Percentiles rank a stretch among this genome's conserved stretches.
Conservation (phyloP, 1,140 invertebrate genomes). For the Argopecten irradians region DNA sequence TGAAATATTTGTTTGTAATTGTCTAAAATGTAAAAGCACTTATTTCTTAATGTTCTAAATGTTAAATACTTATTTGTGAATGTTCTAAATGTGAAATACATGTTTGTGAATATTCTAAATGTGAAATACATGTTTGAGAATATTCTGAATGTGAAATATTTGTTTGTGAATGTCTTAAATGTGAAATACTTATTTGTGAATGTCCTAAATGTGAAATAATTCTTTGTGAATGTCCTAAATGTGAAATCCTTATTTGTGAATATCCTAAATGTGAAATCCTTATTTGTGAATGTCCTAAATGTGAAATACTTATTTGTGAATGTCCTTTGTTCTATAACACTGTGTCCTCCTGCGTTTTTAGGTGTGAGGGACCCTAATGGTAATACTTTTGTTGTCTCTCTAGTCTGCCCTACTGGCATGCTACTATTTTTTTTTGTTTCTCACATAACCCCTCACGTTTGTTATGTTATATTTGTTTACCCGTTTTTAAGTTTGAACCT, state of each 20-base stretch:
- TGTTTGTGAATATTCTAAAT: too few species aligned
- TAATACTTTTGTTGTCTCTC: not conserved
- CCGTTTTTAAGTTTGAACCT: too few species aligned
- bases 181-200: not conserved
- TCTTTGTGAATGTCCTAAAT: not conserved
- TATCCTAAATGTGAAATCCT: not conserved
- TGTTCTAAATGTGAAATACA: too few species aligned
- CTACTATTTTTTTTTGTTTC: not conserved
- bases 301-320: not conserved
- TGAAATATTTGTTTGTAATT: too few species aligned
- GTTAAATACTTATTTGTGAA: too few species aligned
- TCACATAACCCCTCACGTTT: not conserved
- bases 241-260: not conserved
- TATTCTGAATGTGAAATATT: too few species aligned
- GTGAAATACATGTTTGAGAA: too few species aligned
- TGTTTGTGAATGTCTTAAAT: too few species aligned
- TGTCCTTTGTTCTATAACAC: not conserved
- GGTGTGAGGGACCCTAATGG: conserved; percentile 1
- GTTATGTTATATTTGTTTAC: too few species aligned
- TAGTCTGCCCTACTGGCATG: not conserved
- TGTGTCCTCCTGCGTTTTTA: not conserved
- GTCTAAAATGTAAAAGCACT: too few species aligned
- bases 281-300: not conserved
- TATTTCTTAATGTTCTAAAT: too few species aligned
- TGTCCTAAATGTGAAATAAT: not conserved